Evolutionary conservation across 2,113 vertebrate genomes (phyloP).

Genomic region (Calyptommatus sinebrachiatus): DNA sequence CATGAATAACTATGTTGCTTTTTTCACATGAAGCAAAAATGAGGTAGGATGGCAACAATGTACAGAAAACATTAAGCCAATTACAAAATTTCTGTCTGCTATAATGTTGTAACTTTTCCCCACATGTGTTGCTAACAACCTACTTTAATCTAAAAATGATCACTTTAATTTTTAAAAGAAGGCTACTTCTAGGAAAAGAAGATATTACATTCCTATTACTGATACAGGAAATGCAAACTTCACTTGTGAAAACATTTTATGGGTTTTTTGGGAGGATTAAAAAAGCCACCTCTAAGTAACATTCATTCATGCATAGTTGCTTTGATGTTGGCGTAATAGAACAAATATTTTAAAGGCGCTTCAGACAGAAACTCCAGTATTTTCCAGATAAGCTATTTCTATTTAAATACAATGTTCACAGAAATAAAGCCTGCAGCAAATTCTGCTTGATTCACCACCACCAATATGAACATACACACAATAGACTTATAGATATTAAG

Average conservation of each 20-base stretch:
- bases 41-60: conserved; percentile 5
- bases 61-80: conserved; percentile 8
- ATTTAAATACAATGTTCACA: conserved; percentile 31
- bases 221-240: background rate
- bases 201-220: conserved; percentile 7
- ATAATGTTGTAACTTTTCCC: conserved; percentile 1
- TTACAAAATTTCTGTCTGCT: conserved; percentile 2
- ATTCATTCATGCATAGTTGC: conserved; percentile 13
- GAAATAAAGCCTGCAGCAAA: background rate
- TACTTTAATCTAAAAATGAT: background rate
- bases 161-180: background rate
- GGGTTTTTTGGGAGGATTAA: background rate
- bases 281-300: conserved; percentile 15
- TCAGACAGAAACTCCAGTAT: conserved; percentile 17
- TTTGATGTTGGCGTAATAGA: conserved; percentile 2
- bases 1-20: background rate
- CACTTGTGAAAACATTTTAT: conserved; percentile 11
- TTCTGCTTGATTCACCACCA: conserved; percentile 27
- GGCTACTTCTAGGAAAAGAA: background rate
- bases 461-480: conserved; percentile 60
- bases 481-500: conserved; percentile 59
- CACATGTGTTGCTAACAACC: background rate
- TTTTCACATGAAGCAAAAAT: background rate
- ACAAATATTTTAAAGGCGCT: conserved; percentile 28
- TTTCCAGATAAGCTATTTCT: conserved; percentile 29